Base-by-base conservation (phyloP, 1,140 invertebrate genomes). In the Stegodyphus dumicola region DNA sequence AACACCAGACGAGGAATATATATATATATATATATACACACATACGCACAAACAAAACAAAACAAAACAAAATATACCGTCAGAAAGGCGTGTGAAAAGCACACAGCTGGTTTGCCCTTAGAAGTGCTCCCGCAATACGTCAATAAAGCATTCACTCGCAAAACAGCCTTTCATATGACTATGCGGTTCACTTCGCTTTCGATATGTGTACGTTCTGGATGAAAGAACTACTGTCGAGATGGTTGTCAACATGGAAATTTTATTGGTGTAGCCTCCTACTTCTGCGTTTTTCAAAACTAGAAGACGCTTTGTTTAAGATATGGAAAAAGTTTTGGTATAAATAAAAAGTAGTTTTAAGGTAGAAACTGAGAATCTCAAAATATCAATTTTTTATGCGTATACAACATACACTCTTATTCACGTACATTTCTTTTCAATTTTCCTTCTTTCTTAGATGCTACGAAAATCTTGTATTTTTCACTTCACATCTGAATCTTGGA, bases 361-460 rank as follows among this genome's bases (percentile, higher is more conserved):
- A 18, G 66, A 80, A 80, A 71, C 78, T 64, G 73, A 71, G 53
- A 51, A n/a, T 60, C 48, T 15, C 15, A 33, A 80, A 60, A 80
- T 64, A 73, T 60, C 13, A 33, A 33, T 80, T 80, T 80, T 80
- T 64, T 54, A 71, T 80, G 15, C 78, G 18, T 13, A 79, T 18
- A 65, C 18, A 56, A 54, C 69, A 52, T 69, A 33, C 33, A 33
- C 33, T 33, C 33, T 33, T 33, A 33, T 33, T 80, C 18, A 73
- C 67, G 67, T 13, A 80, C 64, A 67, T n/a, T 67, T n/a, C 69
- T 78, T 78, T 80, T 70, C 78, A 80, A 80, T 80, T 69, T 60
- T 33, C 33, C 33, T 33, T 33, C 33, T 33, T 33, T 33, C 33
- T 3, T 33, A 33, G 33, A 33, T 33, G 33, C 33, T 33, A 33